phyloP scores from a whole-genome alignment of 2,888 invertebrate genomes.

The Eupeodes latifasciatus region DNA sequence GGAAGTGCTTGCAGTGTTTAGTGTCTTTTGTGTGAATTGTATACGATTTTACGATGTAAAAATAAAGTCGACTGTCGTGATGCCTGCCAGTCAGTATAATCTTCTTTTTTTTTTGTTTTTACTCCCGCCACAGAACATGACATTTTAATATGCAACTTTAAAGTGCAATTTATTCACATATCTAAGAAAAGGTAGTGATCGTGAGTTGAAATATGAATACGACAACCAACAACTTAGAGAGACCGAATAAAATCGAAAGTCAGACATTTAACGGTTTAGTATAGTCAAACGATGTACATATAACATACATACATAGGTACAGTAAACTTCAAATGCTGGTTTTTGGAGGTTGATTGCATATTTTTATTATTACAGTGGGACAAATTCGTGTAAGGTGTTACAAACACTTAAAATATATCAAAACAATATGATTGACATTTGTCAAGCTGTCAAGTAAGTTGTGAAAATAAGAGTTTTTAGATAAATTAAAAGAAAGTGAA shows the following conservation, averaged over 20 bases:
- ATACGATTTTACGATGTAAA: background rate
- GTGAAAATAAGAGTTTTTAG: too few relatives aligned
- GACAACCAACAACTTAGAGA: background rate
- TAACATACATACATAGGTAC: background rate
- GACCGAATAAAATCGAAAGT: conserved; percentile 41
- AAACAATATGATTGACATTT: too few relatives aligned
- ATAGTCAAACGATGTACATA: too few relatives aligned
- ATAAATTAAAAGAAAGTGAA: too few relatives aligned
- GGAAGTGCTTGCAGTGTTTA: conserved; percentile 12
- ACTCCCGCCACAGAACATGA: conserved; percentile 7
- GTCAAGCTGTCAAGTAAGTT: too few relatives aligned
- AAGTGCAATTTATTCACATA: conserved; percentile 12
- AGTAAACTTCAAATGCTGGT: conserved; percentile 46
- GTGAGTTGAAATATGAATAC: conserved; percentile 54
- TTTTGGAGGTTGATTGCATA: conserved; percentile 5
- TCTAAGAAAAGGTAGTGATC: conserved; percentile 40
- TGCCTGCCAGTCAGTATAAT: conserved; percentile 8
- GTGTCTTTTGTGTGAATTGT: background rate
- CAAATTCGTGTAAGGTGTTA: background rate
- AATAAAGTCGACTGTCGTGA: background rate
- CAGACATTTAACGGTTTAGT: conserved; percentile 29
- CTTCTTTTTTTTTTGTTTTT: background rate
- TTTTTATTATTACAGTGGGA: conserved; percentile 6
- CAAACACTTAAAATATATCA: too few relatives aligned
- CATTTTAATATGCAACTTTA: conserved; percentile 16